A percentile compares a stretch with the other conserved stretches of the same genome.
Conservation (phyloP, 2,113 vertebrate species). For the Paradoxurus hermaphroditus region DNA sequence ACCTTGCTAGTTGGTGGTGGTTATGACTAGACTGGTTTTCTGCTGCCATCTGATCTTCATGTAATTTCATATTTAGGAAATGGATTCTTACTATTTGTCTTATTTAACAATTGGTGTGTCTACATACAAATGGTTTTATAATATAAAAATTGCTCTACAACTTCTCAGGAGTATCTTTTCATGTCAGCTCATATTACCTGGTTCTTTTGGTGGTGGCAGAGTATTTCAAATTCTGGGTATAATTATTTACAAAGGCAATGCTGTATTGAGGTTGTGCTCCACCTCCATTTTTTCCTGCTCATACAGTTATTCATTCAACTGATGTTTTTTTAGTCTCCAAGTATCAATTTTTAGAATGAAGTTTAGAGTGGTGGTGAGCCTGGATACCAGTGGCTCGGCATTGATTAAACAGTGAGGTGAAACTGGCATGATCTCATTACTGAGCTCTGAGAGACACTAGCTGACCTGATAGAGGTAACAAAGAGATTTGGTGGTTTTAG, state of each 20-base stretch:
- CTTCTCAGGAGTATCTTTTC: not conserved
- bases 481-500: not conserved
- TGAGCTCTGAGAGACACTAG: not conserved
- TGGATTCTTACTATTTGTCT: not conserved
- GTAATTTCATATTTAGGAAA: conserved; percentile 15
- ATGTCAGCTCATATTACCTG: not conserved
- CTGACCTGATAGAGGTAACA: not conserved
- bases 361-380: not conserved
- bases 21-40: not conserved
- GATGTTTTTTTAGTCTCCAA: not conserved
- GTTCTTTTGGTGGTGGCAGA: not conserved
- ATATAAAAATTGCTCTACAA: not conserved
- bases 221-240: not conserved
- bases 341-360: not conserved
- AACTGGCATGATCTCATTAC: not conserved
- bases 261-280: not conserved
- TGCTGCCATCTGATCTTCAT: not conserved
- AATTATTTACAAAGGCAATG: not conserved
- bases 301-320: not conserved
- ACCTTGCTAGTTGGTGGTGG: not conserved
- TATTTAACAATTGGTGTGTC: not conserved
- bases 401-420: not conserved
- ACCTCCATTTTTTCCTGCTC: not conserved
- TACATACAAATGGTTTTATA: not conserved
- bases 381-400: not conserved